Conservation (phyloP, 2,113 vertebrate species). For the Todiramphus chloris region DNA sequence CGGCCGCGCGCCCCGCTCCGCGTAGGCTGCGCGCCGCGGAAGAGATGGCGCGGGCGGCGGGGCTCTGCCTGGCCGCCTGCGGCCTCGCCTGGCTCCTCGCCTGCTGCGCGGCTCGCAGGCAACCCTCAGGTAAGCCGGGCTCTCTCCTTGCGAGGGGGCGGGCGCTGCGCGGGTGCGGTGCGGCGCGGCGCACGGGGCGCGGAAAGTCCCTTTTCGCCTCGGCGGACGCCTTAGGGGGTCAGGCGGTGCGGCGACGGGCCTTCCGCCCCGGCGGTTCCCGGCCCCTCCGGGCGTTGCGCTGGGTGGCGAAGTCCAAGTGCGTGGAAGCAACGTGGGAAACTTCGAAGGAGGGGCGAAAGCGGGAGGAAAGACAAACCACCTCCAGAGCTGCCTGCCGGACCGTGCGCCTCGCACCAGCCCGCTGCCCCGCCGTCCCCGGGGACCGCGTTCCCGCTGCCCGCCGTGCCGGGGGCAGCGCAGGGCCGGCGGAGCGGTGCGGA, state of each 20-base stretch:
- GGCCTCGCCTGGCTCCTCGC: constrained; percentile 12
- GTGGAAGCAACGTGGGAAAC: not conserved
- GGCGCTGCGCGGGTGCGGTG: not conserved
- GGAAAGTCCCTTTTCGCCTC: not conserved
- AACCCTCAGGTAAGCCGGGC: constrained; percentile 58
- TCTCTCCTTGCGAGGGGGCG: not conserved
- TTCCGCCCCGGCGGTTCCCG: not conserved
- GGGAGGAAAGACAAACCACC: too few species aligned
- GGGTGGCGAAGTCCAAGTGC: not conserved
- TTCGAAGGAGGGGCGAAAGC: not conserved
- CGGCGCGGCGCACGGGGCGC: not conserved
- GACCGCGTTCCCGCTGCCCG: not conserved
- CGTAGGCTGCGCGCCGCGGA: not conserved
- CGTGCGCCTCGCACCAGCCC: not conserved
- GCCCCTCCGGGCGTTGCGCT: not conserved
- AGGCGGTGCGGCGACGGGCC: not conserved
- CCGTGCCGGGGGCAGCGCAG: not conserved
- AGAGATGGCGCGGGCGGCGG: not conserved
- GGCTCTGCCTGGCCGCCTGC: not conserved
- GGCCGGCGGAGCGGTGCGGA: not conserved
- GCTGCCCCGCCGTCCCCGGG: not conserved
- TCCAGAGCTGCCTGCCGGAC: not conserved
- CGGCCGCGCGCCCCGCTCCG: not conserved
- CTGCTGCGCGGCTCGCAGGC: not conserved
- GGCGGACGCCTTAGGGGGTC: not conserved